phyloP scores from a whole-genome alignment of 1,140 invertebrate species.

The Sycobia sp. region DNA sequence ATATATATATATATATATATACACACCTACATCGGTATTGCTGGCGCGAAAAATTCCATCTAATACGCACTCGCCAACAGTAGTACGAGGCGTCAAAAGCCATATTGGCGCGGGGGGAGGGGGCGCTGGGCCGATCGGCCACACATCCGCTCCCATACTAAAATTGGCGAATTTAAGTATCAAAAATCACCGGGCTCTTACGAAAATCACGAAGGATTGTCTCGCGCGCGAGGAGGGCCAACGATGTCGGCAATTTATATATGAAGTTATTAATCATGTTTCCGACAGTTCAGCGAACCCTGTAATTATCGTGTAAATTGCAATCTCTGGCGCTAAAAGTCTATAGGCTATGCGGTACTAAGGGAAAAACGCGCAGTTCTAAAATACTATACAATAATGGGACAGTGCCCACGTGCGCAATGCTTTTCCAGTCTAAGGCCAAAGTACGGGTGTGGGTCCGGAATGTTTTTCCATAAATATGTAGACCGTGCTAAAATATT shows the following conservation, averaged over 20 bases:
- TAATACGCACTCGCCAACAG: no score
- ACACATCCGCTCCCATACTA: slow-evolving; percentile 15
- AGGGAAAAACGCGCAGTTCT: no score
- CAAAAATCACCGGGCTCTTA: neutral
- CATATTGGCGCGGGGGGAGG: neutral
- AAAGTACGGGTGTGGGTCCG: no score
- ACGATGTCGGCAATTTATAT: slow-evolving; percentile 18
- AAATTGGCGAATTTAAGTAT: neutral
- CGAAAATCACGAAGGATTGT: neutral
- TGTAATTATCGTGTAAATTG: slow-evolving; percentile 2
- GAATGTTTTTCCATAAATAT: no score
- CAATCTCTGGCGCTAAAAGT: neutral
- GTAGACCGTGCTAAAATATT: no score
- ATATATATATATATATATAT: no score
- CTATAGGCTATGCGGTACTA: neutral
- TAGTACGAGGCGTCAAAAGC: no score
- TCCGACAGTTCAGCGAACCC: neutral
- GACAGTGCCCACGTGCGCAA: no score
- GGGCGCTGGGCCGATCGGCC: neutral
- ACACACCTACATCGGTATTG: no score
- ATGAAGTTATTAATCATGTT: slow-evolving; percentile 26
- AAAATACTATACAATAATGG: no score
- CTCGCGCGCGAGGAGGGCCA: no score
- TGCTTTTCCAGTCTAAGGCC: no score
- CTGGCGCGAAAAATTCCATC: slow-evolving; percentile 13